Conservation (phyloP, 2,113 vertebrate genomes). For the Coryphaenoides rupestris region DNA sequence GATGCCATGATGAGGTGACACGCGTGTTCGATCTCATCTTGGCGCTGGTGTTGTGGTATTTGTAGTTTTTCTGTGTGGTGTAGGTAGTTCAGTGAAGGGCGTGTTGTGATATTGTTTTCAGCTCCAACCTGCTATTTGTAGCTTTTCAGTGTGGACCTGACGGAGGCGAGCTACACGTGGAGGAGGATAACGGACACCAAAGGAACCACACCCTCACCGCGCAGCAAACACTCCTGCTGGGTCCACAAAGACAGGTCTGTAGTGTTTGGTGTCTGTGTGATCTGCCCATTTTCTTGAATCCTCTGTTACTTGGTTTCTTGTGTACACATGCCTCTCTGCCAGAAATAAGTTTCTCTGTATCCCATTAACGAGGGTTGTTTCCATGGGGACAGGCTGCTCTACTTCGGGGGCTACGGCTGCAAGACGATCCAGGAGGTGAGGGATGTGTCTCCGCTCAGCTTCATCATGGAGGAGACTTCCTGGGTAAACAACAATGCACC, state of each 20-base stretch:
- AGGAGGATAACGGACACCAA: conserved; percentile 41
- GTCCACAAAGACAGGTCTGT: conserved; percentile 62
- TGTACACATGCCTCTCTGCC: too few relatives aligned
- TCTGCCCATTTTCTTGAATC: too few relatives aligned
- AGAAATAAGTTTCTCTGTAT: too few relatives aligned
- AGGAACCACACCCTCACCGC: conserved; percentile 63
- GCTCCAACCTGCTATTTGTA: conserved; percentile 24
- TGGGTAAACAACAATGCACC: conserved; percentile 53
- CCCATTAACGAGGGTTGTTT: too few relatives aligned
- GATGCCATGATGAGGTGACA: neutral
- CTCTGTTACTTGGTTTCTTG: too few relatives aligned
- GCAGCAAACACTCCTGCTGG: conserved; percentile 73
- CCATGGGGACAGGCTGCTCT: conserved; percentile 56
- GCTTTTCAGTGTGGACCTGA: conserved; percentile 67
- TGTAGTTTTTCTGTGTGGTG: too few relatives aligned
- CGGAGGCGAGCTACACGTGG: conserved; percentile 48
- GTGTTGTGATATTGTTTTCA: neutral
- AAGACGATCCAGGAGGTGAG: conserved; percentile 59
- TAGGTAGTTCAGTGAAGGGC: too few relatives aligned
- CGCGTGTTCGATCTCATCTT: too few relatives aligned
- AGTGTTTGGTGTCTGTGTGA: too few relatives aligned
- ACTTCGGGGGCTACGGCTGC: conserved; percentile 72
- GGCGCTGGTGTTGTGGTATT: conserved; percentile 13
- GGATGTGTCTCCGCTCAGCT: conserved; percentile 42
- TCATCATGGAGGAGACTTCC: conserved; percentile 66